Percentiles rank a stretch among this genome's conserved stretches.
These are phyloP conservation scores for Brotogeris chrysoptera DNA, from an alignment of 2,797 vertebrate species.

Conservation along the genomic window DNA sequence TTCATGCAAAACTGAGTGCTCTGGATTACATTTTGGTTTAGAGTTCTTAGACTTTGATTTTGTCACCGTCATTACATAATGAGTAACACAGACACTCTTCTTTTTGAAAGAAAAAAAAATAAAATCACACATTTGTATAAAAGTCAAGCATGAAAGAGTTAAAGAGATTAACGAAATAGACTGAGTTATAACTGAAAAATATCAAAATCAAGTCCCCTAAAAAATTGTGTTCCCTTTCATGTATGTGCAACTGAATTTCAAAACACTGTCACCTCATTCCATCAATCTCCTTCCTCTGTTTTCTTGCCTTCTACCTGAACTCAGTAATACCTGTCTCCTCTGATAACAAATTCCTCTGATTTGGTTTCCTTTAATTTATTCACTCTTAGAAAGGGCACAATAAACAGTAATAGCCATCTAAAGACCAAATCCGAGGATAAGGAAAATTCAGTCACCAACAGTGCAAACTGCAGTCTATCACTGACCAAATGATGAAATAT, in stretches of 20 bases:
- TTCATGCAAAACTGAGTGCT: not conserved
- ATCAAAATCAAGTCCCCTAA: not conserved
- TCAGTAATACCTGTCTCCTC: not conserved
- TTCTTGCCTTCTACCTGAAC: not conserved
- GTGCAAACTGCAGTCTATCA: not conserved
- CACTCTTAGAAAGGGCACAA: not conserved
- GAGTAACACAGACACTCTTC: not conserved
- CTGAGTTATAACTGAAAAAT: not conserved
- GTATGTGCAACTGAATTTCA: not conserved
- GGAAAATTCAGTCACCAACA: not conserved
- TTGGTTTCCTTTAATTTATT: not conserved
- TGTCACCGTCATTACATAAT: not conserved
- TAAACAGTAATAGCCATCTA: not conserved
- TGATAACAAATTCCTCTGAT: not conserved
- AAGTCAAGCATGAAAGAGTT: not conserved
- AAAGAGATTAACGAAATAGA: not conserved
- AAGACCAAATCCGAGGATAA: not conserved
- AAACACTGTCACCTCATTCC: not conserved
- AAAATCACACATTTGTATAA: not conserved
- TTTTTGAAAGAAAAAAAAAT: not conserved
- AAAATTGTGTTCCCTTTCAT: not conserved
- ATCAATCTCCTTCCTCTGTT: not conserved
- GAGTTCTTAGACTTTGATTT: not conserved
- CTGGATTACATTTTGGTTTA: not conserved
- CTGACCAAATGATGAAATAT: conserved; percentile 5